Evolutionary conservation across 92 coral and sea anemone species (phyloP).

Genomic region (Palythoa heliodiscus): DNA sequence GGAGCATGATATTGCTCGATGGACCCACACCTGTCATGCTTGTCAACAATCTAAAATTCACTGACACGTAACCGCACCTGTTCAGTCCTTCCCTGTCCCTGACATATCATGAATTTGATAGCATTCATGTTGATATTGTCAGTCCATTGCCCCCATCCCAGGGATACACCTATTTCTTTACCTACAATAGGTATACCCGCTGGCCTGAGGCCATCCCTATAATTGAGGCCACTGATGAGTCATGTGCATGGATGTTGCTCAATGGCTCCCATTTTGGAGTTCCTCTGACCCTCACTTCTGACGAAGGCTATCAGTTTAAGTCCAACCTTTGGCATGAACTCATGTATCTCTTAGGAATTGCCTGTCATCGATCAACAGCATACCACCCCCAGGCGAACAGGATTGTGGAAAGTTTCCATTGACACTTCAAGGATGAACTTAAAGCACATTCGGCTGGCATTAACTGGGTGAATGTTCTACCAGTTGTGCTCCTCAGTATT

Average conservation of each 20-base stretch:
- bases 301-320: slow-evolving; percentile 51
- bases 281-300: slow-evolving; percentile 49
- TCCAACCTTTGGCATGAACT: slow-evolving; percentile 54
- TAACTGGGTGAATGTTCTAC: slow-evolving; percentile 43
- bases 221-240: slow-evolving; percentile 22
- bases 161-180: slow-evolving; percentile 37
- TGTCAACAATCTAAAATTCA: slow-evolving; percentile 33
- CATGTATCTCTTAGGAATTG: slow-evolving; percentile 48
- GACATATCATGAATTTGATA: slow-evolving; percentile 30
- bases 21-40: slow-evolving; percentile 30
- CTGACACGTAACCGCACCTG: background rate
- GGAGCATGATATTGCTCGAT: slow-evolving; percentile 24
- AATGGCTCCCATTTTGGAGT: slow-evolving; percentile 49
- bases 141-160: slow-evolving; percentile 39
- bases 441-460: slow-evolving; percentile 37
- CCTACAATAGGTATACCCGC: slow-evolving; percentile 36
- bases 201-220: slow-evolving; percentile 47
- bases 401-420: slow-evolving; percentile 58
- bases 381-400: slow-evolving; percentile 59
- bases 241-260: too few species aligned
- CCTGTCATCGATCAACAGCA: slow-evolving; percentile 59
- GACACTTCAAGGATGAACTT: slow-evolving; percentile 41
- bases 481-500: slow-evolving; percentile 37
- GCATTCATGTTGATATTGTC: slow-evolving; percentile 25
- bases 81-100: background rate